phyloP scores from a whole-genome alignment of 2,113 vertebrate genomes.

The Neomonachus schauinslandi region DNA sequence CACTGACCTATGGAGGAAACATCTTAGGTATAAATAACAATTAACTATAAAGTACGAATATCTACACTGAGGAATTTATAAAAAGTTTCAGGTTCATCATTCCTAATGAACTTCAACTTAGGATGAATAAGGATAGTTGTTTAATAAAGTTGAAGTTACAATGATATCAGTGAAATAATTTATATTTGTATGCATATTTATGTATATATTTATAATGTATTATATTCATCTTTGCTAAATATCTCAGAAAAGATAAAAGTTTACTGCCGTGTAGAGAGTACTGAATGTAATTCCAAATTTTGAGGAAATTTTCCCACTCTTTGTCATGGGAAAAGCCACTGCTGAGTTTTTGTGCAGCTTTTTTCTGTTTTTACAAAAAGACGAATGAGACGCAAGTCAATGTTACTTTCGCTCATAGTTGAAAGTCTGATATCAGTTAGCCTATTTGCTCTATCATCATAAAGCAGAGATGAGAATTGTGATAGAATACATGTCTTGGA shows the following conservation, averaged over 20 bases:
- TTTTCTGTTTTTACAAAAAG: background rate
- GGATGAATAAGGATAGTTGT: background rate
- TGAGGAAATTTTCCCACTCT: background rate
- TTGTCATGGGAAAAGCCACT: background rate
- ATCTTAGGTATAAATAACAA: background rate
- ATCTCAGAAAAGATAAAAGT: background rate
- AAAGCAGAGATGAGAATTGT: conserved; percentile 2
- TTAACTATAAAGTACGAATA: background rate
- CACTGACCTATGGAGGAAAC: background rate
- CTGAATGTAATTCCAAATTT: background rate
- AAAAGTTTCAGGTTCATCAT: background rate
- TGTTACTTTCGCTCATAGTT: conserved; percentile 30
- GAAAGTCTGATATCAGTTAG: conserved; percentile 21
- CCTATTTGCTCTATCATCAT: background rate
- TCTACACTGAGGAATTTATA: background rate
- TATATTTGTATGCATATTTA: background rate
- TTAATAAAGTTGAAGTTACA: background rate
- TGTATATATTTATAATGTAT: background rate
- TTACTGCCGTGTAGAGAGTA: background rate
- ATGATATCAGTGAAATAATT: background rate
- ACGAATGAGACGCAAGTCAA: conserved; percentile 6
- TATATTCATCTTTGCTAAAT: background rate
- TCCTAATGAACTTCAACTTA: background rate
- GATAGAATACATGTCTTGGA: background rate
- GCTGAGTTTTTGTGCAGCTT: background rate